Conservation (phyloP, 2,888 invertebrate genomes). For the Celastrina argiolus region DNA sequence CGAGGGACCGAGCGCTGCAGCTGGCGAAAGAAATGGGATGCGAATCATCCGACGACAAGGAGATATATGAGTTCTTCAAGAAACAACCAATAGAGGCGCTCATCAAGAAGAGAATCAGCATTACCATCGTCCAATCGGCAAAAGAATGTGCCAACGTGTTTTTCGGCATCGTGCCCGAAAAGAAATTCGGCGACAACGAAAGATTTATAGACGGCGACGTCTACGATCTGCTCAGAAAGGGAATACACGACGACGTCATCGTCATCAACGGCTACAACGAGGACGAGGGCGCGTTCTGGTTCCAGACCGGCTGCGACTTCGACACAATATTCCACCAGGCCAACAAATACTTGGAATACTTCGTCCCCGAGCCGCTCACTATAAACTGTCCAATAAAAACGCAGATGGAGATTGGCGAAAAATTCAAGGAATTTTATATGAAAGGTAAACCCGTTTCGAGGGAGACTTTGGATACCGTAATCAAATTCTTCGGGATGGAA, state of each 20-base stretch:
- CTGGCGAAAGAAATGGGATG: slow-evolving; percentile 50
- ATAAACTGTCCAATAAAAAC: slow-evolving; percentile 34
- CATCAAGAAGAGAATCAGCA: slow-evolving; percentile 28
- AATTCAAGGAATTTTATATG: slow-evolving; percentile 37
- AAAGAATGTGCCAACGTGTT: slow-evolving; percentile 36
- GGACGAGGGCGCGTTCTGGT: slow-evolving; percentile 78
- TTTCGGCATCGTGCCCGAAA: slow-evolving; percentile 45
- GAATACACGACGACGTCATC: slow-evolving; percentile 72
- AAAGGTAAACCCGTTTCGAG: slow-evolving; percentile 41
- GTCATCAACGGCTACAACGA: slow-evolving; percentile 84
- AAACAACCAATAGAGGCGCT: slow-evolving; percentile 41
- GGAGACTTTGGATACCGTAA: slow-evolving; percentile 43
- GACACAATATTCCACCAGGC: slow-evolving; percentile 36
- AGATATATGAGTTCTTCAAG: slow-evolving; percentile 51
- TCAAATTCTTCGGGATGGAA: slow-evolving; percentile 36
- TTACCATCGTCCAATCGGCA: background rate
- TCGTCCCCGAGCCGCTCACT: slow-evolving; percentile 44
- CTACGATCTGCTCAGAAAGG: slow-evolving; percentile 27
- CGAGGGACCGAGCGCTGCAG: slow-evolving; percentile 64
- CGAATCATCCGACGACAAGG: slow-evolving; percentile 46
- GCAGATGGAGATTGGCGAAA: slow-evolving; percentile 39
- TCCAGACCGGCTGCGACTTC: slow-evolving; percentile 28
- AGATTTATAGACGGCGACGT: slow-evolving; percentile 44
- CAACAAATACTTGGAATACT: slow-evolving; percentile 44
- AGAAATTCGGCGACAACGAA: slow-evolving; percentile 46